phyloP scores from a whole-genome alignment of 1,140 invertebrate species.

The Olivierus martensii region DNA sequence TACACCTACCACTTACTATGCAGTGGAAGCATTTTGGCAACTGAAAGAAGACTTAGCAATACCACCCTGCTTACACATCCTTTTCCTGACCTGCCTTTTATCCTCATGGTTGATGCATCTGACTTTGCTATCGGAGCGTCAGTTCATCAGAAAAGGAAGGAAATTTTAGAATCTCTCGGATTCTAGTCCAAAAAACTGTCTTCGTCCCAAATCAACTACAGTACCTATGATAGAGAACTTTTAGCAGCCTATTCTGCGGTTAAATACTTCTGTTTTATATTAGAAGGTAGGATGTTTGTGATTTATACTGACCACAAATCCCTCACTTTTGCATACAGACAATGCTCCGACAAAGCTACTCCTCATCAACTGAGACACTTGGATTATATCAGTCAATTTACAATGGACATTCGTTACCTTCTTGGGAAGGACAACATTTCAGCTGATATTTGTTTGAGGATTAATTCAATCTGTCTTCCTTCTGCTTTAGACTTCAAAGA shows the following conservation, averaged over 20 bases:
- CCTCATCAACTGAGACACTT: no score
- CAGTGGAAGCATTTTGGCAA: slow-evolving; percentile 25
- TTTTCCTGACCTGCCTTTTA: slow-evolving; percentile 2
- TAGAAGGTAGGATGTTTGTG: no score
- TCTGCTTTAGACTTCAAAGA: background rate
- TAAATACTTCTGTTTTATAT: no score
- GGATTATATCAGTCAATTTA: no score
- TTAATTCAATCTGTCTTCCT: background rate
- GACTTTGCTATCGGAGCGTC: slow-evolving; percentile 9
- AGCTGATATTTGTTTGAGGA: background rate
- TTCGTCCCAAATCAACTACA: background rate
- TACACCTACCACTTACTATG: no score
- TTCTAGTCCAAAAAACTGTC: slow-evolving; percentile 10
- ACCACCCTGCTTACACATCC: slow-evolving; percentile 10
- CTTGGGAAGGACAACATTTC: background rate
- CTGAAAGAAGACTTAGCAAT: slow-evolving; percentile 27
- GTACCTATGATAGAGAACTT: no score
- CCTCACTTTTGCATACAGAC: no score
- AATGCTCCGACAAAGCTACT: no score
- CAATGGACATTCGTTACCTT: background rate
- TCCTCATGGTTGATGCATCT: slow-evolving; percentile 14
- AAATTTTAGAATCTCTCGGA: no score
- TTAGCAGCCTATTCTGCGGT: no score
- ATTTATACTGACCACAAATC: no score
- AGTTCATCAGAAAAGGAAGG: slow-evolving; percentile 13